Conservation (phyloP, 2,113 vertebrate genomes). For the Ahaetulla prasina region DNA sequence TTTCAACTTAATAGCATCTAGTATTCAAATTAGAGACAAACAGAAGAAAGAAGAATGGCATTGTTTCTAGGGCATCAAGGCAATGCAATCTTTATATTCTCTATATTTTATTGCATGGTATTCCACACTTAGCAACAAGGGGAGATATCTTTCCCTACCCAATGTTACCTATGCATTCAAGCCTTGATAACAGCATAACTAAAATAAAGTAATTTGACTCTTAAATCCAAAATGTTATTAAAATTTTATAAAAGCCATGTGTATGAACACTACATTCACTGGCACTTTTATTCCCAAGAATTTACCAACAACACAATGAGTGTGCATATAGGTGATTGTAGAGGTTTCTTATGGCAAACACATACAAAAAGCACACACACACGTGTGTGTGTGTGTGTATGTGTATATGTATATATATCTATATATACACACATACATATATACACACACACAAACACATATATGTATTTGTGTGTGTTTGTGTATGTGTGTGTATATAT, state of each 20-base stretch:
- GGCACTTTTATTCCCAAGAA: slow-evolving; percentile 51
- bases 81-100: slow-evolving; percentile 28
- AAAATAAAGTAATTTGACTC: slow-evolving; percentile 57
- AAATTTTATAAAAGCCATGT: slow-evolving; percentile 68
- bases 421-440: too few species aligned
- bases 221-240: slow-evolving; percentile 58
- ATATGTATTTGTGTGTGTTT: too few species aligned
- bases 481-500: too few species aligned
- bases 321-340: slow-evolving; percentile 51
- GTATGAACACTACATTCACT: slow-evolving; percentile 62
- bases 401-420: too few species aligned
- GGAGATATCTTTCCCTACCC: slow-evolving; percentile 50
- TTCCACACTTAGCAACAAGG: slow-evolving; percentile 49
- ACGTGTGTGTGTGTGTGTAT: background rate
- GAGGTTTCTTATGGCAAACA: slow-evolving; percentile 45
- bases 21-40: slow-evolving; percentile 46
- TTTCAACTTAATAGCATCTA: slow-evolving; percentile 35
- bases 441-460: too few species aligned
- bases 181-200: slow-evolving; percentile 58
- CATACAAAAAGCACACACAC: slow-evolving; percentile 43
- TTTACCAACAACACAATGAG: slow-evolving; percentile 57
- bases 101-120: slow-evolving; percentile 55
- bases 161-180: slow-evolving; percentile 54
- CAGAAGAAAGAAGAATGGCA: slow-evolving; percentile 54
- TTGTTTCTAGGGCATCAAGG: slow-evolving; percentile 44